Conservation (phyloP, 1,140 invertebrate genomes). For the Streblospio benedicti region DNA sequence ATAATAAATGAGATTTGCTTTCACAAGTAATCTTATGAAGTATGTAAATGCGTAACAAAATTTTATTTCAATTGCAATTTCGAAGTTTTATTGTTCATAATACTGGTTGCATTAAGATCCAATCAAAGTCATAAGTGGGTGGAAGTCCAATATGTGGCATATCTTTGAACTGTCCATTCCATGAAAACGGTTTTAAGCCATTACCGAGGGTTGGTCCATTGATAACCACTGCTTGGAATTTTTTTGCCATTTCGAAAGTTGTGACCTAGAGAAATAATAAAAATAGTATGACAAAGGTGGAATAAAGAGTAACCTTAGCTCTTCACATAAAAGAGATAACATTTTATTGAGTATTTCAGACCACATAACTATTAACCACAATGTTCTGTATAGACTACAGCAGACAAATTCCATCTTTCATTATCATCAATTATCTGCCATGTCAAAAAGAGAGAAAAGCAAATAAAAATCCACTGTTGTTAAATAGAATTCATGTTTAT, state of each 20-base stretch:
- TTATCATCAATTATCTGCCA: too few species aligned
- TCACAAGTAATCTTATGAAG: too few species aligned
- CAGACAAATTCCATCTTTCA: too few species aligned
- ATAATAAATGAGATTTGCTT: too few species aligned
- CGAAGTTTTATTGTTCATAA: too few species aligned
- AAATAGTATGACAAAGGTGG: background rate
- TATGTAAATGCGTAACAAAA: too few species aligned
- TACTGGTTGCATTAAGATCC: slow-evolving; percentile 28
- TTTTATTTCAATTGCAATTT: too few species aligned
- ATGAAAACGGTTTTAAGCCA: slow-evolving; percentile 31
- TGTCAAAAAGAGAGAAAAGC: background rate
- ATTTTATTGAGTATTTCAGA: background rate
- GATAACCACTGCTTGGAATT: slow-evolving; percentile 31
- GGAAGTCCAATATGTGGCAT: slow-evolving; percentile 36
- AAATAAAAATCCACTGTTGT: background rate
- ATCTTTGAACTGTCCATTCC: slow-evolving; percentile 26
- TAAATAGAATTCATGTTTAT: background rate
- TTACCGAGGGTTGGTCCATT: slow-evolving; percentile 38
- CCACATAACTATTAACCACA: slow-evolving; percentile 9
- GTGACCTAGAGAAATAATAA: slow-evolving; percentile 26
- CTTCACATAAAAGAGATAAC: background rate
- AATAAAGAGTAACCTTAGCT: background rate
- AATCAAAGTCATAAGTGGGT: slow-evolving; percentile 35
- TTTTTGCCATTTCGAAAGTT: slow-evolving; percentile 34
- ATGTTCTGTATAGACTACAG: too few species aligned